Percentiles rank a stretch among this genome's conserved stretches.
phyloP scores from a whole-genome alignment of 1,140 invertebrate genomes.

The Pogonomyrmex barbatus region DNA sequence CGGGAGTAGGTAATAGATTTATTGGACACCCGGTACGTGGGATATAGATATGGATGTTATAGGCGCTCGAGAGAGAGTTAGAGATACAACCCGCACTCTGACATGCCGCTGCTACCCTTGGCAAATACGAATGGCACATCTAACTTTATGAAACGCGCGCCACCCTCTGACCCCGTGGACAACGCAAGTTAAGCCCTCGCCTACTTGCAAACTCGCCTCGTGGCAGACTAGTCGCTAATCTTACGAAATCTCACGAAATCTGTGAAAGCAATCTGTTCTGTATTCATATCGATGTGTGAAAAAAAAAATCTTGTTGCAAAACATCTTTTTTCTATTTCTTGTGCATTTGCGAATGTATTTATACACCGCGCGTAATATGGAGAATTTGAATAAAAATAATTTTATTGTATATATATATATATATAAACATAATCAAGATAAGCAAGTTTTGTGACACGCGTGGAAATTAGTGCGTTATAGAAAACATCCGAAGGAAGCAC shows the following conservation, averaged over 20 bases:
- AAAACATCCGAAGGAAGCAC: not conserved
- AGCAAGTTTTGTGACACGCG: not conserved
- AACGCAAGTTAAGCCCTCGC: slow-evolving; percentile 2
- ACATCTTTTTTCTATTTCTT: not conserved
- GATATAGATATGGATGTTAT: slow-evolving; percentile 82
- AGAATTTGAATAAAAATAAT: not conserved
- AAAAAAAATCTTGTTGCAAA: not conserved
- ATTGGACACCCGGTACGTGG: slow-evolving; percentile 83
- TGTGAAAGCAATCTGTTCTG: not conserved
- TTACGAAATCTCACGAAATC: not conserved
- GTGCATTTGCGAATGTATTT: not conserved
- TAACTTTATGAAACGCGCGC: slow-evolving; percentile 78
- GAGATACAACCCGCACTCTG: slow-evolving; percentile 74
- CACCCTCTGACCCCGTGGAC: slow-evolving; percentile 49
- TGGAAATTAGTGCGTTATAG: not conserved
- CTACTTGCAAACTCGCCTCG: not conserved
- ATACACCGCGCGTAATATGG: not conserved
- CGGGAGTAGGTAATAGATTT: slow-evolving; percentile 85
- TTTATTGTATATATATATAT: not conserved
- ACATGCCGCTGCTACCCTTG: slow-evolving; percentile 64
- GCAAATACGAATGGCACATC: slow-evolving; percentile 78
- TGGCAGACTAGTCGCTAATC: not conserved
- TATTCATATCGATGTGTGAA: not conserved
- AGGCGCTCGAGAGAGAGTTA: slow-evolving; percentile 79
- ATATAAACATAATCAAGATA: not conserved